Base-by-base conservation (phyloP, 2,888 invertebrate species). In the Pachymerium ferrugineum region DNA sequence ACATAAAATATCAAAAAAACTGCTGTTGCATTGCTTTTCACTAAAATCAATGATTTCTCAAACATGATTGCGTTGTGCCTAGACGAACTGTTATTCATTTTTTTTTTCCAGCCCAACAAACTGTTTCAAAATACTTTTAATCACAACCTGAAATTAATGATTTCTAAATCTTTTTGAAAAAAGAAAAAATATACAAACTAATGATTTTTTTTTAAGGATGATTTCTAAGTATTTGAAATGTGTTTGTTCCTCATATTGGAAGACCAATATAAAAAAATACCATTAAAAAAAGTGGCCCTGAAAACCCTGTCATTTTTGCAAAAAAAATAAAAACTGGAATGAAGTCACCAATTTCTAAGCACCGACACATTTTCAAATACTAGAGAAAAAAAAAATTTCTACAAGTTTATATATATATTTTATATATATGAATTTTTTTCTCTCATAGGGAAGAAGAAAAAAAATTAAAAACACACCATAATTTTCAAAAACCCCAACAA, bases 221-320 rank as follows among this genome's bases (percentile, higher is more conserved):
- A 47, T 47, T n/a, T n/a, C 47, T 47, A 47, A 47, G 47, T 47
- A 47, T 47, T 47, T 47, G 47, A 47, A 47, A 47, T 47, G 47
- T 47, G 47, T 47, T 47, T 47, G 47, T 47, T 47, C 47, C 47
- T 19, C 19, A 19, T 47, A 47, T 47, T 47, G 47, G 47, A 47
- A 47, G 47, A 47, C 47, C 47, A 47, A 47, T 47, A 19, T 47
- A 47, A 47, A 16, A n/a, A 47, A 47, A 47, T 47, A n/a, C n/a
- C n/a, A n/a, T n/a, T n/a, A n/a, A n/a, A n/a, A n/a, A n/a, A n/a
- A n/a, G 47, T 47, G 47, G 47, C 47, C 47, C 47, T 47, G 47
- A n/a, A n/a, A n/a, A 47, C 47, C 47, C 47, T 47, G 47, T 47
- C 47, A 47, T 19, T 47, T 47, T 16, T n/a, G n/a, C n/a, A n/a